These are phyloP conservation scores for Anomalospiza imberbis DNA, from an alignment of 2,797 vertebrate genomes.

Conservation along the genomic window DNA sequence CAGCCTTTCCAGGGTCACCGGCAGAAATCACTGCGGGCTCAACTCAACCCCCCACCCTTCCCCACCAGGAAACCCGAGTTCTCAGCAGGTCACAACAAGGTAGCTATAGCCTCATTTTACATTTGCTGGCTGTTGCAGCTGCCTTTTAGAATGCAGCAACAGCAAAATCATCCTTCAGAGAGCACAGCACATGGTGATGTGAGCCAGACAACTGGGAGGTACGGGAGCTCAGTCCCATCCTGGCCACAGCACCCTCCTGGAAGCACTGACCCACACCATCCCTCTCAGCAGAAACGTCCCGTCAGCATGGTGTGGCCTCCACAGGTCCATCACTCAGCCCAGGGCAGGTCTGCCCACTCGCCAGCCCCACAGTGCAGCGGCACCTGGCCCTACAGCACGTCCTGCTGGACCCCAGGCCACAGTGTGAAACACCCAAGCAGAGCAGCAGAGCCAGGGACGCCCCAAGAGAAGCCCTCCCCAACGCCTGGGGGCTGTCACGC, in stretches of 20 bases:
- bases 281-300: neutral
- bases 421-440: rapidly evolving
- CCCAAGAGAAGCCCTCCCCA: neutral
- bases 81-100: neutral
- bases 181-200: rapidly evolving
- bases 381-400: neutral
- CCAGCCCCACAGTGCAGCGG: neutral
- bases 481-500: neutral
- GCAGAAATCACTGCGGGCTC: neutral
- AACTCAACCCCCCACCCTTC: neutral
- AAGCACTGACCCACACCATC: neutral
- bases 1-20: rapidly evolving
- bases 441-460: neutral
- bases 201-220: neutral
- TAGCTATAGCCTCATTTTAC: neutral
- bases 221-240: neutral
- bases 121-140: neutral
- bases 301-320: neutral
- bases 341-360: neutral
- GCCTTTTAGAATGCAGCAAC: neutral
- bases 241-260: neutral
- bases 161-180: neutral
- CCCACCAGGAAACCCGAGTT: neutral
- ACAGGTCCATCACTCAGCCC: neutral
- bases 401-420: neutral